These are phyloP conservation scores for Arge pagana DNA, from an alignment of 2,888 invertebrate genomes.

Conservation along the genomic window DNA sequence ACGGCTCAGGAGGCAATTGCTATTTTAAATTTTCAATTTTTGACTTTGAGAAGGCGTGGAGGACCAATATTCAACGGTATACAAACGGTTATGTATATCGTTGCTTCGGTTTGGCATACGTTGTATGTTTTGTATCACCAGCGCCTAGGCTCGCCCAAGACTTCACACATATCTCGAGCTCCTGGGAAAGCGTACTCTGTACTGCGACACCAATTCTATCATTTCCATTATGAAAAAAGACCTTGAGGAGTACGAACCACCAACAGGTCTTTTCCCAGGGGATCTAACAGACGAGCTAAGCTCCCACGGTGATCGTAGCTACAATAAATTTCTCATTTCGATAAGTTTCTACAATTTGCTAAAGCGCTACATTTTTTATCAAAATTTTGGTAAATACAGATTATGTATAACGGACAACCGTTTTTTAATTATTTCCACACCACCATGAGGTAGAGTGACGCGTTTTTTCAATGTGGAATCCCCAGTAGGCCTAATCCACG, in stretches of 20 bases:
- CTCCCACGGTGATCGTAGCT: slow-evolving; percentile 35
- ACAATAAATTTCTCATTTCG: slow-evolving; percentile 44
- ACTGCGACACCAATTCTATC: slow-evolving; percentile 51
- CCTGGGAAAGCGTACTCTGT: slow-evolving; percentile 42
- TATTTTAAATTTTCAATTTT: slow-evolving; percentile 15
- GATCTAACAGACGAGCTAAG: slow-evolving; percentile 50
- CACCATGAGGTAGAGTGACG: too few relatives aligned
- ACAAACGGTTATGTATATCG: too few relatives aligned
- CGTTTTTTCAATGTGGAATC: too few relatives aligned
- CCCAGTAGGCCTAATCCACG: too few relatives aligned
- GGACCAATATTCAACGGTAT: slow-evolving; percentile 15
- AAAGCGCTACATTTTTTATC: too few relatives aligned
- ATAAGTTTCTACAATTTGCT: too few relatives aligned
- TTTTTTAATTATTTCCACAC: too few relatives aligned
- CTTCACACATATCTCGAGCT: slow-evolving; percentile 44
- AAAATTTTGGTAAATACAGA: too few relatives aligned
- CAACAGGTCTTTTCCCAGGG: slow-evolving; percentile 42
- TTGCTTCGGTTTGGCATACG: too few relatives aligned
- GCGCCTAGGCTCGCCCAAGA: slow-evolving; percentile 45
- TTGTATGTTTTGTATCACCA: too few relatives aligned
- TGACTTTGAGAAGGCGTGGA: too few relatives aligned
- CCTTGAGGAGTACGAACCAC: slow-evolving; percentile 28
- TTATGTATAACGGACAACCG: too few relatives aligned
- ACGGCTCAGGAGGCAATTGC: slow-evolving; percentile 8
- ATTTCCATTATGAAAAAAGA: slow-evolving; percentile 36